Evolutionary conservation across 2,888 invertebrate genomes (phyloP).

Genomic region (Drosophila siamana): DNA sequence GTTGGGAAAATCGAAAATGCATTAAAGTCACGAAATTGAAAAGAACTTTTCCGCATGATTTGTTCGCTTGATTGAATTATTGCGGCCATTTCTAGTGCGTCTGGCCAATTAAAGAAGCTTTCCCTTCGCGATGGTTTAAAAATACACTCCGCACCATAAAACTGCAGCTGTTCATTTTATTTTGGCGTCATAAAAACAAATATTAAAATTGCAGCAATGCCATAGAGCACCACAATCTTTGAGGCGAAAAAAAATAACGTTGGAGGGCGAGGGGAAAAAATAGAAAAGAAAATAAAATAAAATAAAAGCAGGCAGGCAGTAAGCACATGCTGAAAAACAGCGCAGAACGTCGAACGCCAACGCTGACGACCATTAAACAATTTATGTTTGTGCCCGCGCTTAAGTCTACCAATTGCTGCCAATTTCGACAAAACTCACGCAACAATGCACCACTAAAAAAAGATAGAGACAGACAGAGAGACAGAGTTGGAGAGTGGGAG

Average conservation of each 20-base stretch:
- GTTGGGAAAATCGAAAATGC: not conserved
- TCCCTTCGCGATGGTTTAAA: slow-evolving; percentile 16
- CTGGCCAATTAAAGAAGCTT: slow-evolving; percentile 49
- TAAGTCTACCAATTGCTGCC: slow-evolving; percentile 66
- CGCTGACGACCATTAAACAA: slow-evolving; percentile 71
- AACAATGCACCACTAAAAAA: slow-evolving; percentile 40
- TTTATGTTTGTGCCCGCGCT: slow-evolving; percentile 69
- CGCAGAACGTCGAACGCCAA: slow-evolving; percentile 27
- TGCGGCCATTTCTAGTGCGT: slow-evolving; percentile 14
- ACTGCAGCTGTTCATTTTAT: slow-evolving; percentile 63
- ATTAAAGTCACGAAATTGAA: slow-evolving; percentile 2
- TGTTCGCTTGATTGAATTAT: slow-evolving; percentile 38
- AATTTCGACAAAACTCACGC: slow-evolving; percentile 66
- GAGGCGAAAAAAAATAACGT: slow-evolving; percentile 41
- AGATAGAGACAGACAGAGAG: not conserved
- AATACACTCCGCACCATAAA: slow-evolving; percentile 44
- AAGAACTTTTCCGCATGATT: slow-evolving; percentile 19
- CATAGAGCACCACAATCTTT: slow-evolving; percentile 48
- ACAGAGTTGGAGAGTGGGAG: not conserved
- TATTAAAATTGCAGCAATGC: slow-evolving; percentile 66
- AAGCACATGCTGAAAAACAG: slow-evolving; percentile 6
- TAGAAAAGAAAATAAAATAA: not conserved
- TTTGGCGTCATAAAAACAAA: slow-evolving; percentile 63
- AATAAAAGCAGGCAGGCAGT: slow-evolving; percentile 9
- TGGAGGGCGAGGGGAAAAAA: too few relatives aligned